These are phyloP conservation scores for Phasianus colchicus DNA, from an alignment of 2,113 vertebrate species.

Conservation along the genomic window DNA sequence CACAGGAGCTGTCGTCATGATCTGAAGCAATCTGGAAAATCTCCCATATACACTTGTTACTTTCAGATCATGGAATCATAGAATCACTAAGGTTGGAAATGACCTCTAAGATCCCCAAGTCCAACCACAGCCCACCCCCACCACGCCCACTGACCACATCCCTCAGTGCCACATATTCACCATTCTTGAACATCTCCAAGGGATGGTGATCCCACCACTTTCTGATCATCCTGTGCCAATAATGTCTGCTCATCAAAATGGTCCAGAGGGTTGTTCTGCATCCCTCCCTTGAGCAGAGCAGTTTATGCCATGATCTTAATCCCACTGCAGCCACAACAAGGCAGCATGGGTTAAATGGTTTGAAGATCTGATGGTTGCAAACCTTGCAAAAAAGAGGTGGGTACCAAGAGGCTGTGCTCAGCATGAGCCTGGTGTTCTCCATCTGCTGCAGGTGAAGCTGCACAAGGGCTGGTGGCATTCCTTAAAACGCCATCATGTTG, in stretches of 20 bases:
- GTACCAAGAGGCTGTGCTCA: neutral
- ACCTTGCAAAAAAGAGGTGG: neutral
- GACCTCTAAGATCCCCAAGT: too few species aligned
- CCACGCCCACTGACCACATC: too few species aligned
- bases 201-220: too few species aligned
- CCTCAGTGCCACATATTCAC: too few species aligned
- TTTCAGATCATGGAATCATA: neutral
- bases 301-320: neutral
- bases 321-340: neutral
- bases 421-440: neutral
- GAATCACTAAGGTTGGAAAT: too few species aligned
- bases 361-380: neutral
- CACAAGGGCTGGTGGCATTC: neutral
- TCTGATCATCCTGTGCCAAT: too few species aligned
- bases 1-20: accelerated
- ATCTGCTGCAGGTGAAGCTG: neutral
- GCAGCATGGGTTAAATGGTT: neutral
- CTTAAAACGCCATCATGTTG: neutral
- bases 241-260: neutral
- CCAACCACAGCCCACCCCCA: too few species aligned
- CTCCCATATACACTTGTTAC: neutral
- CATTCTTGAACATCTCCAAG: too few species aligned
- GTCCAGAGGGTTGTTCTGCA: neutral
- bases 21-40: neutral
- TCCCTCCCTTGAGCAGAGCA: neutral